A percentile compares a stretch with the other conserved stretches of the same genome.
phyloP scores from a whole-genome alignment of 2,797 vertebrate species.

The Lateolabrax maculatus region DNA sequence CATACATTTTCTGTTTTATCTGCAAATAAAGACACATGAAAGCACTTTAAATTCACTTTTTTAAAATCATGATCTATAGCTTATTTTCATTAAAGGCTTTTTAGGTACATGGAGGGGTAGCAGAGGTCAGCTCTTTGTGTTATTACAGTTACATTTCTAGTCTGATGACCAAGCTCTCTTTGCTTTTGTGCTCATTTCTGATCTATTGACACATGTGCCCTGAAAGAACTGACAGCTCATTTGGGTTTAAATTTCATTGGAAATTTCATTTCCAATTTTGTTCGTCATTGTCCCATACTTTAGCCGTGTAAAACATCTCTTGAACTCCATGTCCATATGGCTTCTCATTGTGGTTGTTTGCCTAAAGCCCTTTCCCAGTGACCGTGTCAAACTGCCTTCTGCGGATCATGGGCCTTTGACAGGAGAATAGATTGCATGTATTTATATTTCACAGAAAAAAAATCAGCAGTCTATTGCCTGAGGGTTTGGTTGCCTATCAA shows the following conservation, averaged over 20 bases:
- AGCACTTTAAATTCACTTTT: neutral
- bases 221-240: slow-evolving; percentile 23
- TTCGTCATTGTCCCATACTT: slow-evolving; percentile 25
- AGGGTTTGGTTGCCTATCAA: slow-evolving; percentile 70
- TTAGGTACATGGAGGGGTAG: neutral
- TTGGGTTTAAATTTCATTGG: slow-evolving; percentile 37
- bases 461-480: slow-evolving; percentile 66
- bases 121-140: neutral
- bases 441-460: slow-evolving; percentile 76
- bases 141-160: neutral
- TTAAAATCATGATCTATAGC: neutral
- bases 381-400: slow-evolving; percentile 76
- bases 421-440: slow-evolving; percentile 82
- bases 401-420: slow-evolving; percentile 76
- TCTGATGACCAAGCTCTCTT: slow-evolving; percentile 2
- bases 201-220: slow-evolving; percentile 8
- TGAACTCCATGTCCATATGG: slow-evolving; percentile 53
- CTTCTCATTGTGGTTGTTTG: slow-evolving; percentile 59
- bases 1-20: neutral
- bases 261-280: slow-evolving; percentile 39
- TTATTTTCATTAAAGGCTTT: neutral
- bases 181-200: slow-evolving; percentile 9
- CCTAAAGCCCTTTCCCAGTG: slow-evolving; percentile 74
- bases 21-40: neutral
- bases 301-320: slow-evolving; percentile 39